Evolutionary conservation across 2,797 vertebrate genomes (phyloP).

Genomic region (Diplodus puntazzo): DNA sequence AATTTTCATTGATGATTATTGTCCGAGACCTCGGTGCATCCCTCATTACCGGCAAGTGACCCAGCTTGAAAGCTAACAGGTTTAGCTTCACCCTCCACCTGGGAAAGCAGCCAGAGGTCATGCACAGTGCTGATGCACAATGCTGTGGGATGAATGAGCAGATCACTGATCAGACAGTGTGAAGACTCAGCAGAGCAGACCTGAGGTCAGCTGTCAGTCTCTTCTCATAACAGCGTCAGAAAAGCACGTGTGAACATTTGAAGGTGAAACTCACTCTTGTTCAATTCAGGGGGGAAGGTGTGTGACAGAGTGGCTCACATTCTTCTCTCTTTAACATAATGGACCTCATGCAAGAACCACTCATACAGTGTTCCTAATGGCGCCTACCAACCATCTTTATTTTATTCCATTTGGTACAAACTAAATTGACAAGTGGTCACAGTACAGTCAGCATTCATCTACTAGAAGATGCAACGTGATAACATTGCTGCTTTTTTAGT

Average conservation of each 20-base stretch:
- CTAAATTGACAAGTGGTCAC: no score
- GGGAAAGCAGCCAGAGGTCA: conserved; percentile 46
- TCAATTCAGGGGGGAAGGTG: not conserved
- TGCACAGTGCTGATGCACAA: conserved; percentile 61
- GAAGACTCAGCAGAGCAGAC: conserved; percentile 4
- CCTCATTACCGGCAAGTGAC: conserved; percentile 48
- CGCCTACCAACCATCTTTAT: not conserved
- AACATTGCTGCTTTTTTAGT: no score
- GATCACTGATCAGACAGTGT: conserved; percentile 20
- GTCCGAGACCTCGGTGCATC: conserved; percentile 60
- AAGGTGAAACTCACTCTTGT: not conserved
- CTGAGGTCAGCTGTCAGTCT: conserved; percentile 8
- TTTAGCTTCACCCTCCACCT: conserved; percentile 62
- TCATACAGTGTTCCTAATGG: not conserved
- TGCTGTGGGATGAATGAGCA: conserved; percentile 68
- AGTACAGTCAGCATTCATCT: no score
- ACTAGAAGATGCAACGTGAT: no score
- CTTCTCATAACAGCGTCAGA: no score
- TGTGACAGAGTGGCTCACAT: not conserved
- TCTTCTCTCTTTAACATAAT: not conserved
- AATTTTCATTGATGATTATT: not conserved
- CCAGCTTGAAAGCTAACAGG: conserved; percentile 59
- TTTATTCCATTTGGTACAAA: no score
- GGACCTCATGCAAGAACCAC: conserved; percentile 8
- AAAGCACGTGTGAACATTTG: conserved; percentile 1